Evolutionary conservation across 37 sponge, comb jelly and placozoan species (phyloP), one percentile per base, ranked within the genome.

Genomic region (Halichondria panicea): DNA sequence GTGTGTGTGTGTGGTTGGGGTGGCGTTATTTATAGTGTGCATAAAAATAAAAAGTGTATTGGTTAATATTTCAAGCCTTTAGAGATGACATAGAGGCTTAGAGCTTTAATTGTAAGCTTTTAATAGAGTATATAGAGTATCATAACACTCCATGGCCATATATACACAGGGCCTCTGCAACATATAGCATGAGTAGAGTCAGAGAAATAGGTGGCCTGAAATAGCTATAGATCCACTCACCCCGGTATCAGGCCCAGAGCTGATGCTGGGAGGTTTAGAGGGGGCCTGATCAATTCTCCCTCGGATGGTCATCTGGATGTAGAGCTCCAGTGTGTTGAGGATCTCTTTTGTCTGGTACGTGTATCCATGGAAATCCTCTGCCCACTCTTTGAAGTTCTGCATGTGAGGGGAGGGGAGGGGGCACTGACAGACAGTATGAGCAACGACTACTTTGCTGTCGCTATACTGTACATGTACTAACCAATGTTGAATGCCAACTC

Each of bases 341-440:
- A 86, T 79, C 75, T 86, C 80, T 57, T 72, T 71, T 15, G 79
- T 50, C 45, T 86, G 86, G 62, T 73, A 79, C 0, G 74, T 79
- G 57, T 74, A 86, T 12, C 46, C 85, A 71, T 71, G 18, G 38
- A 42, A 81, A 55, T 77, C 66, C 0, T 62, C 50, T 21, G 42
- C 60, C 65, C 60, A 42, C 13, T 62, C 53, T n/a, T 44, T 46
- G 55, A 76, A 76, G 43, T 76, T 70, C 84, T 84, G 61, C 11
- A 67, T 4, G 21, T n/a, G n/a, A n/a, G n/a, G n/a, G n/a, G n/a
- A n/a, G n/a, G n/a, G n/a, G n/a, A n/a, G n/a, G n/a, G n/a, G n/a
- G n/a, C n/a, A n/a, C n/a, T n/a, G n/a, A n/a, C n/a, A n/a, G n/a
- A n/a, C n/a, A n/a, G n/a, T n/a, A n/a, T n/a, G n/a, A n/a, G n/a